These are phyloP conservation scores for Phaethornis superciliosus DNA, from an alignment of 2,113 vertebrate species.

Conservation along the genomic window DNA sequence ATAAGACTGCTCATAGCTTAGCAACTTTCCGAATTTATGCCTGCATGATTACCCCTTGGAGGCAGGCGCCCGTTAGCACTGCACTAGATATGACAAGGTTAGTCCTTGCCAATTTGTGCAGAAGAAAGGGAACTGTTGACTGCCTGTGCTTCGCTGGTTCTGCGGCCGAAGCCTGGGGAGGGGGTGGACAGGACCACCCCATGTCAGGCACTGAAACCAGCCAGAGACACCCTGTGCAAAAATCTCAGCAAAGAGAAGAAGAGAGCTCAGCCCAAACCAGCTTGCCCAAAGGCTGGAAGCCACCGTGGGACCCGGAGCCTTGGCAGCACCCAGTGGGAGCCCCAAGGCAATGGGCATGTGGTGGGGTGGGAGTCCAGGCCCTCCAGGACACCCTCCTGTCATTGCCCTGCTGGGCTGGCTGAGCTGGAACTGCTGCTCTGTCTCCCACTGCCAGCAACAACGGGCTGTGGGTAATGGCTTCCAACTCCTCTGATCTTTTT, in stretches of 20 bases:
- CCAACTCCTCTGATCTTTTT: neutral
- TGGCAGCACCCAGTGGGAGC: neutral
- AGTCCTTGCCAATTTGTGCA: conserved; percentile 82
- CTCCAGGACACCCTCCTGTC: neutral
- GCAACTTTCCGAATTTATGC: conserved; percentile 90
- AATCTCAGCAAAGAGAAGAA: neutral
- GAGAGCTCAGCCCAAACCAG: neutral
- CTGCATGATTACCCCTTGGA: conserved; percentile 89
- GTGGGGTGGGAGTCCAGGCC: neutral
- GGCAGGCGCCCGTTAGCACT: conserved; percentile 82
- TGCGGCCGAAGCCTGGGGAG: neutral
- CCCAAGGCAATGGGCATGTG: fast-evolving
- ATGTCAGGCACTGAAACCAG: no score
- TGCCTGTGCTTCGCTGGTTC: neutral
- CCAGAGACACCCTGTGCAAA: fast-evolving
- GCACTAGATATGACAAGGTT: conserved; percentile 84
- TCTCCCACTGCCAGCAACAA: neutral
- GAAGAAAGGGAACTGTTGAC: conserved; percentile 57
- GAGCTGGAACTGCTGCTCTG: neutral
- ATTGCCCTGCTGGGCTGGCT: fast-evolving
- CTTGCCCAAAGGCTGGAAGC: neutral
- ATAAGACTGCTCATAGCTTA: conserved; percentile 92
- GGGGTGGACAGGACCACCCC: fast-evolving
- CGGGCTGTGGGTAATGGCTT: neutral
- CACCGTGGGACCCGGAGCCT: neutral